These are phyloP conservation scores for Marmota flaviventris DNA, from an alignment of 2,113 vertebrate genomes.

Conservation along the genomic window DNA sequence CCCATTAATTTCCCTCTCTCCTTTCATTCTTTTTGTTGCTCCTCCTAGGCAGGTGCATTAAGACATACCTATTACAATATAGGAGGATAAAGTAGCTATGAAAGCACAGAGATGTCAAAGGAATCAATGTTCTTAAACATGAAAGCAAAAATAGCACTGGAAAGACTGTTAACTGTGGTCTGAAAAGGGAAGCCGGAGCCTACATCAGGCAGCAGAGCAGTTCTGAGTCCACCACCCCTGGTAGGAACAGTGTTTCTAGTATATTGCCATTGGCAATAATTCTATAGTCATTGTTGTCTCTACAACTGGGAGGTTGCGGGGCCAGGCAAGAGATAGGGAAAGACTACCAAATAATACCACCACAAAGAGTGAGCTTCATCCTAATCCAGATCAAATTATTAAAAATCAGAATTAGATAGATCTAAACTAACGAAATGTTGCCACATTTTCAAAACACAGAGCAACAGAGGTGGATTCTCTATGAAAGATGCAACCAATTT, in stretches of 20 bases:
- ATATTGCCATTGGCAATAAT: background rate
- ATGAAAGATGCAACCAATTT: background rate
- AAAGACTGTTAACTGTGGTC: background rate
- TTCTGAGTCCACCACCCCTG: background rate
- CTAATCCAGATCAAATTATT: background rate
- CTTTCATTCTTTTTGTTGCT: background rate
- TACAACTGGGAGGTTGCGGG: background rate
- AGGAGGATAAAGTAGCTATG: accelerated
- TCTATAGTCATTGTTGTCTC: background rate
- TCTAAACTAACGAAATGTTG: background rate
- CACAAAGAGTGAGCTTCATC: background rate
- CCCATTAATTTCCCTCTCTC: background rate
- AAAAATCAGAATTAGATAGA: background rate
- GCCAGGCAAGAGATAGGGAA: background rate
- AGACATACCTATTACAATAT: background rate
- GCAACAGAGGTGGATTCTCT: background rate
- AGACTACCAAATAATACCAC: background rate
- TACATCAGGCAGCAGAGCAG: background rate
- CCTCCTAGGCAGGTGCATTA: background rate
- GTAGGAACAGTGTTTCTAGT: background rate
- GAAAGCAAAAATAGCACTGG: background rate
- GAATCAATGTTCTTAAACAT: background rate
- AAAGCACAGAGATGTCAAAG: background rate
- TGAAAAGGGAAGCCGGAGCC: background rate
- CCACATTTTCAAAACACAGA: background rate